These are phyloP conservation scores for Sebastolobus altivelis DNA, from an alignment of 2,797 vertebrate genomes.

Conservation along the genomic window DNA sequence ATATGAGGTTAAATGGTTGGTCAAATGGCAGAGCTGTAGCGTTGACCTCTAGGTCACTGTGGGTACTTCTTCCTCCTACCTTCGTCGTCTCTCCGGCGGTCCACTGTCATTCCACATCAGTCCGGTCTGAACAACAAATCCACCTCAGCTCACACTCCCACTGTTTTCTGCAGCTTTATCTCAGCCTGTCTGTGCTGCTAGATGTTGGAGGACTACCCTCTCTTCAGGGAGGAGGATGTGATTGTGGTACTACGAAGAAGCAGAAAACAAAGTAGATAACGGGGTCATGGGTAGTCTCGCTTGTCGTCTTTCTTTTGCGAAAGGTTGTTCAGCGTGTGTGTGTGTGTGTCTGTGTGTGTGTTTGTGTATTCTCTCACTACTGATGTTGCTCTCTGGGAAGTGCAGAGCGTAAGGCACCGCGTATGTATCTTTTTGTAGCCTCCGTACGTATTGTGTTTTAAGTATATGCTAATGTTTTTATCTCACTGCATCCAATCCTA, in stretches of 20 bases:
- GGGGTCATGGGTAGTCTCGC: constrained; percentile 54
- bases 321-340: constrained; percentile 21
- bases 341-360: constrained; percentile 17
- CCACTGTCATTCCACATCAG: constrained; percentile 52
- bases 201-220: constrained; percentile 49
- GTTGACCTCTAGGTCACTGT: constrained; percentile 54
- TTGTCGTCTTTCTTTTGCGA: constrained; percentile 48
- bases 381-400: constrained; percentile 35
- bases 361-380: constrained; percentile 36
- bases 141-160: constrained; percentile 25
- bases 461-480: constrained; percentile 77
- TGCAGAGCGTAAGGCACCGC: constrained; percentile 19
- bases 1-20: constrained; percentile 69
- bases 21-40: constrained; percentile 50
- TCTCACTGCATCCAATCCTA: constrained; percentile 70
- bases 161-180: constrained; percentile 41
- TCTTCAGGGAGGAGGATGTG: constrained; percentile 42
- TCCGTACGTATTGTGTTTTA: constrained; percentile 61
- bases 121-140: constrained; percentile 36
- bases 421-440: constrained; percentile 47
- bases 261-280: constrained; percentile 55
- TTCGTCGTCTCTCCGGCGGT: constrained; percentile 18
- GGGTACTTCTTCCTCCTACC: constrained; percentile 33
- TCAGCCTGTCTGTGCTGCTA: constrained; percentile 34
- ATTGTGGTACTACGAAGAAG: constrained; percentile 48